Percentiles rank a stretch among this genome's conserved stretches.
Evolutionary conservation across 2,113 vertebrate species (phyloP).

Genomic region (Megaleporinus macrocephalus): DNA sequence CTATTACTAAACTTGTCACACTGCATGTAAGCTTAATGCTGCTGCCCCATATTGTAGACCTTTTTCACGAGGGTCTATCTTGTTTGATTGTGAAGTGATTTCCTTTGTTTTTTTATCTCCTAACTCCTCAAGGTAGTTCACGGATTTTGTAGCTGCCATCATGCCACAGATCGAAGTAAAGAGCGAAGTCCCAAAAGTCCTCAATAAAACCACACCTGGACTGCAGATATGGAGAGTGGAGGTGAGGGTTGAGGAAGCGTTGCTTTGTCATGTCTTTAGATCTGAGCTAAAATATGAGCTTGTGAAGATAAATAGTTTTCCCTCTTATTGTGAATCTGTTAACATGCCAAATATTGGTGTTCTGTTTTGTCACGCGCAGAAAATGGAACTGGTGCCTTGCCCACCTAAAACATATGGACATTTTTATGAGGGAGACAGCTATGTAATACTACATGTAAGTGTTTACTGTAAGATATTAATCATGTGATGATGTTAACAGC

Average conservation of each 20-base stretch:
- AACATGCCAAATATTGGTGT: conserved; percentile 9
- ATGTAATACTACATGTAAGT: conserved; percentile 83
- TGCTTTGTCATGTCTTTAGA: conserved; percentile 2
- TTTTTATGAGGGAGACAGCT: conserved; percentile 88
- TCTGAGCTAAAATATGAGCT: not conserved
- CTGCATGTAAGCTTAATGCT: not conserved
- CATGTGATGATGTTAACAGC: not conserved
- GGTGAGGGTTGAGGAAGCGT: conserved; percentile 67
- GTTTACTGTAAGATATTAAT: not conserved
- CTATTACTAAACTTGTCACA: no score
- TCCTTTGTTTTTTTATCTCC: not conserved
- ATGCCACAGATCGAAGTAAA: conserved; percentile 82
- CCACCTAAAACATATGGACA: conserved; percentile 77
- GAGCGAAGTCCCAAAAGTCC: conserved; percentile 73
- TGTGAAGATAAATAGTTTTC: not conserved
- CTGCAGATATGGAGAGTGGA: conserved; percentile 90
- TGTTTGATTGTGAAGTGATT: not conserved
- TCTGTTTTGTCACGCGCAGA: conserved; percentile 65
- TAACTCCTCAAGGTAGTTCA: conserved; percentile 36
- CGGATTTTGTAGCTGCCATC: conserved; percentile 52
- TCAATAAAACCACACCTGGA: conserved; percentile 84
- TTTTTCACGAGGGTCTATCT: not conserved
- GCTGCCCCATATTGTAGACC: not conserved
- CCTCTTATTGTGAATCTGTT: not conserved
- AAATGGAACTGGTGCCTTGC: conserved; percentile 85